Evolutionary conservation across 1,140 invertebrate species (phyloP), one percentile per base, ranked within the genome.

Genomic region (Drosophila persimilis): DNA sequence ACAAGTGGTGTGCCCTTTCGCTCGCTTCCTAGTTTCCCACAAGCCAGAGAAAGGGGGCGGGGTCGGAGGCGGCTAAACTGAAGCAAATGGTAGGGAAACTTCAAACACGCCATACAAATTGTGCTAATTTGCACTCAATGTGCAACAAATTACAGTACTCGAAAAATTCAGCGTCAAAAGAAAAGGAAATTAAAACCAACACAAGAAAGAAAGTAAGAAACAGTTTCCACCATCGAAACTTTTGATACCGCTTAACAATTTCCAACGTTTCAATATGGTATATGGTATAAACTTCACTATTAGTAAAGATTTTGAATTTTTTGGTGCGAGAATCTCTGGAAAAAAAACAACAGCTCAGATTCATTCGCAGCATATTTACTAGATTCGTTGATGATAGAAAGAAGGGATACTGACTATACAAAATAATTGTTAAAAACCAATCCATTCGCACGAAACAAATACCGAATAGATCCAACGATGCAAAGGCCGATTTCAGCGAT

Each of bases 111-210:
- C 66, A 70, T 41, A 39, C 50, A 74, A 74, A 74, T 65, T 58
- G 71, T 57, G 70, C 74, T 74, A 74, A 74, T 73, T 73, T 72
- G 20, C 53, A 65, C 71, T 74, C 52, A 53, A 70, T 69, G 66
- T 57, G 52, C 63, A 57, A 57, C 43, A 39, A 48, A 67, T 67
- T 67, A 65, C 60, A 9, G 48, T 17, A 39, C 8, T 45, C 44
- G 31, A 41, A 54, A 64, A 48, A 13, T 44, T 20, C 15, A 62
- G 45, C 43, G 41, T 48, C 47, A 72, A 56, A 31, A 63, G 29
- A 63, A 72, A 70, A 48, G 31, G 13, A 73, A 73, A 67, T 71
- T 52, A 67, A 74, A 48, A 76, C 31, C 7, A 54, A 59, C 47
- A 43, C 20, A 54, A 52, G 64, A 67, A 66, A 22, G 48, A 66